Evolutionary conservation across 2,888 invertebrate genomes (phyloP), one percentile per base, ranked within the genome.

Genomic region (Epistrophe grossulariae): DNA sequence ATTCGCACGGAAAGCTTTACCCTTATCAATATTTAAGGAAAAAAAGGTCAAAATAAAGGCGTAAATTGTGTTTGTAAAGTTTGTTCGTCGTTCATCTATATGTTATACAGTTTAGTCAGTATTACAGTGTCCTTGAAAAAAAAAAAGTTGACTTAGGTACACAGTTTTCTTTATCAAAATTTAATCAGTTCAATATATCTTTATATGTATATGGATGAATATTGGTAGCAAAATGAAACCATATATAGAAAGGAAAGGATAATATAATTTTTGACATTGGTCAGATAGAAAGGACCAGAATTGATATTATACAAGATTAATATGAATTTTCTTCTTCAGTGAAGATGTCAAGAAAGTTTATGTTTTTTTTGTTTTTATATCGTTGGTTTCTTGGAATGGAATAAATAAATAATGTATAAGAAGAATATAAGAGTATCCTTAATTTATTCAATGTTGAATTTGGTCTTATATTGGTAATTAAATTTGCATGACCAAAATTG

Each of bases 21-120:
- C 76, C 81, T 55, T 62, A 74, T 81, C 76, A 60, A 81, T 81
- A 19, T 38, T 70, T 55, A 7, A 55, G 2, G 28, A 28, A 62
- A 38, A 50, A 31, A 81, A 62, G 70, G 76, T 76, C 70, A 68
- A 70, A 52, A 17, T 43, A 31, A 72, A 59, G 73, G 64, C 72
- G 64, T 64, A 66, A 59, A 74, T 68, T 66, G 13, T 80, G 38
- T 68, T 31, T 52, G 59, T 35, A 24, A 79, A 66, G 43, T 15
- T 15, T 40, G 0, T 52, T 45, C 11, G 24, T 24, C 13, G 5
- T 15, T 24, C 24, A 43, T 40, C 60, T 11, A 11, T 24, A 9
- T 55, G 4, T 4, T 13, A 19, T 55, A 24, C 31, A 7, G 28
- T 8, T 2, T 52, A 24, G n/a, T n/a, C n/a, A n/a, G n/a, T n/a